A percentile compares a stretch with the other conserved stretches of the same genome.
These are phyloP conservation scores for Myopa testacea DNA, from an alignment of 2,888 invertebrate species.

Conservation along the genomic window DNA sequence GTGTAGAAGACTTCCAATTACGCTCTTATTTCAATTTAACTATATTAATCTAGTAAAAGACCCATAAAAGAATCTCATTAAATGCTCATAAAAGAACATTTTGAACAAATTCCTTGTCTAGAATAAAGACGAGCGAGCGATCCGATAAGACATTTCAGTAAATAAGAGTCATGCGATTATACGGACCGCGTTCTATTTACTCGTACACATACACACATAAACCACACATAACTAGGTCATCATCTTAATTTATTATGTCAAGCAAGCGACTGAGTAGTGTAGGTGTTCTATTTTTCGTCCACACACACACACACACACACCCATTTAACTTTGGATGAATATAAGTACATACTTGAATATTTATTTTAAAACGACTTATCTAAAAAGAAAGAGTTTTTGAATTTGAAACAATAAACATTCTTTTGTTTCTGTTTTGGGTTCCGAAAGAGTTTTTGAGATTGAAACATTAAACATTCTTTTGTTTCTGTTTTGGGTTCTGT, in stretches of 20 bases:
- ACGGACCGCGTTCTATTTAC: not conserved
- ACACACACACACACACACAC: constrained; percentile 17
- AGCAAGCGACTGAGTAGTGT: not conserved
- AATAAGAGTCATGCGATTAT: not conserved
- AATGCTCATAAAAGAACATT: not conserved
- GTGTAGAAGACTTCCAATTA: too few relatives aligned
- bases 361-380: too few relatives aligned
- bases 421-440: too few relatives aligned
- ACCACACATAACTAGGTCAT: not conserved
- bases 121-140: not conserved
- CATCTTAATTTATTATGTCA: not conserved
- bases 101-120: not conserved
- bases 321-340: not conserved
- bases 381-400: too few relatives aligned
- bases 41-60: not conserved
- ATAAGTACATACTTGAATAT: not conserved
- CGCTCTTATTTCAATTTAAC: too few relatives aligned
- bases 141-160: not conserved
- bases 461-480: too few relatives aligned
- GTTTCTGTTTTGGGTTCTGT: too few relatives aligned
- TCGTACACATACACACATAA: not conserved
- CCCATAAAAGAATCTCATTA: not conserved
- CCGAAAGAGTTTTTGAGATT: too few relatives aligned
- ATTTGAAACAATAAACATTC: too few relatives aligned
- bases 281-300: not conserved